phyloP scores from a whole-genome alignment of 2,113 vertebrate genomes.

The Thoracochromis brauschi region DNA sequence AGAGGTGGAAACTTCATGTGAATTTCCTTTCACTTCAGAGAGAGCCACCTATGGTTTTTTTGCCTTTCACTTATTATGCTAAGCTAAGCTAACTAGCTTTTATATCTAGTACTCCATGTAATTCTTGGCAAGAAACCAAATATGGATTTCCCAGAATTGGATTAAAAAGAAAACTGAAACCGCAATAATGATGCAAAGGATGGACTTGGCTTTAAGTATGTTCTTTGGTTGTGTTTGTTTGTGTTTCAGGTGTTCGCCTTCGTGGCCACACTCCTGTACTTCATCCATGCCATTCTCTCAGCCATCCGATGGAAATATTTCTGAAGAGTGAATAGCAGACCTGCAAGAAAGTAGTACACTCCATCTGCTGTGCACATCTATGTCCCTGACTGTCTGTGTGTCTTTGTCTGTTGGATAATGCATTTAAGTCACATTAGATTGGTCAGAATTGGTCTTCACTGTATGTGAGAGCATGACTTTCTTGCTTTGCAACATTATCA shows the following conservation, averaged over 20 bases:
- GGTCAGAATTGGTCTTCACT: neutral
- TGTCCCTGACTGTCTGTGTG: neutral
- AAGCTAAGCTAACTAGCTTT: neutral
- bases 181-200: rapidly evolving
- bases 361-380: neutral
- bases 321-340: constrained; percentile 12
- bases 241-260: constrained; percentile 76
- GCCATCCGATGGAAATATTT: constrained; percentile 69
- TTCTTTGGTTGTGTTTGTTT: neutral
- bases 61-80: neutral
- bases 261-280: constrained; percentile 71
- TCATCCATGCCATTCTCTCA: constrained; percentile 75
- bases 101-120: neutral
- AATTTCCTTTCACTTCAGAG: neutral
- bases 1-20: neutral
- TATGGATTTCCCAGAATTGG: neutral
- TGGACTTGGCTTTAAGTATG: neutral
- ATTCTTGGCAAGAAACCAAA: neutral
- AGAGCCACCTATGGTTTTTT: too few relatives aligned
- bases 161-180: neutral
- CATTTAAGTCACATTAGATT: neutral
- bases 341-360: neutral
- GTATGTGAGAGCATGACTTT: neutral
- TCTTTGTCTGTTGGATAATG: neutral
- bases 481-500: neutral